These are phyloP conservation scores for Drosophila tropicalis DNA, from an alignment of 1,140 invertebrate genomes.

Conservation along the genomic window DNA sequence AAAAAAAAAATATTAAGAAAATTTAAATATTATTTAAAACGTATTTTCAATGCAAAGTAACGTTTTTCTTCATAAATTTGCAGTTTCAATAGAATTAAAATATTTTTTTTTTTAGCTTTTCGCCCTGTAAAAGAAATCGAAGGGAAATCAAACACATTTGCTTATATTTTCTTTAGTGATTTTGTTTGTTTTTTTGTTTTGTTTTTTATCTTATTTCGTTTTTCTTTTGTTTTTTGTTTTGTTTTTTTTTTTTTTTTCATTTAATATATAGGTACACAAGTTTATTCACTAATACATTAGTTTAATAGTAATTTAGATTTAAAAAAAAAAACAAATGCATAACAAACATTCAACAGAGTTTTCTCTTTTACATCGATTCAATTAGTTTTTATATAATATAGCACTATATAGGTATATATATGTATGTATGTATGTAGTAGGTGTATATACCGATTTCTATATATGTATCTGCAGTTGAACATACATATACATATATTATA, in stretches of 20 bases:
- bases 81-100: no score
- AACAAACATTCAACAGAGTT: constrained; percentile 77
- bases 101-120: no score
- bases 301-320: constrained; percentile 64
- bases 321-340: constrained; percentile 76
- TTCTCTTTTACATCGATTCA: constrained; percentile 42
- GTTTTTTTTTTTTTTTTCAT: constrained; percentile 47
- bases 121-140: no score
- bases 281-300: constrained; percentile 72
- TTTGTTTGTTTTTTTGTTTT: neutral
- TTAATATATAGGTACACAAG: constrained; percentile 75
- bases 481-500: constrained; percentile 21
- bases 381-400: constrained; percentile 32
- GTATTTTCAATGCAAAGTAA: no score
- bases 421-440: constrained; percentile 15
- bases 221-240: constrained; percentile 26
- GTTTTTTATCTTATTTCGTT: constrained; percentile 9
- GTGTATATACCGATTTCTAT: constrained; percentile 29
- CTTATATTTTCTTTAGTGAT: constrained; percentile 13
- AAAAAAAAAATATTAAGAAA: no score
- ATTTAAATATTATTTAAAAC: no score
- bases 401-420: constrained; percentile 19
- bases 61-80: no score
- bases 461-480: constrained; percentile 27
- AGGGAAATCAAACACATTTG: neutral